phyloP scores from a whole-genome alignment of 1,140 invertebrate species.

The Sipha flava region DNA sequence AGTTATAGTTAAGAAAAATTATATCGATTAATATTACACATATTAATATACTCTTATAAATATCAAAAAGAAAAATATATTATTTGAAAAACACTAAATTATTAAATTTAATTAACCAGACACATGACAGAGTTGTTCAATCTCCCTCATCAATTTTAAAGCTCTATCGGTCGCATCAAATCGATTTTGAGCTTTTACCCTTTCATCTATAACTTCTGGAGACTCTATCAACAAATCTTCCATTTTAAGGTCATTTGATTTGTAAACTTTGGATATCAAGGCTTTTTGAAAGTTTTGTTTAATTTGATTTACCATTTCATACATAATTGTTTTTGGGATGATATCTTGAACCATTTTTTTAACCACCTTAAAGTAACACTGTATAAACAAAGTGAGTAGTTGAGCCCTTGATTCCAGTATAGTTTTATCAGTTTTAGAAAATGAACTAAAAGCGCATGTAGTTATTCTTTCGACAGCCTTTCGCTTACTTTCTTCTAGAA shows the following conservation, averaged over 20 bases:
- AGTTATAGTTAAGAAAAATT: no score
- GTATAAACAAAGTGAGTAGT: slow-evolving; percentile 35
- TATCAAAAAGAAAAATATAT: background rate
- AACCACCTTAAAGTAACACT: slow-evolving; percentile 37
- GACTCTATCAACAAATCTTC: background rate
- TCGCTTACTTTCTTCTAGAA: no score
- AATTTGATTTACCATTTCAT: slow-evolving; percentile 36
- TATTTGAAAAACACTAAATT: background rate
- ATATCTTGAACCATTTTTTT: slow-evolving; percentile 36
- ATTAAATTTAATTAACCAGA: background rate
- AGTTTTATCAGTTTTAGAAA: background rate
- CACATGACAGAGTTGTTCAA: background rate
- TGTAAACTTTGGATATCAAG: slow-evolving; percentile 35
- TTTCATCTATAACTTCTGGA: background rate
- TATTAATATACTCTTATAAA: background rate
- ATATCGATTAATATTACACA: no score
- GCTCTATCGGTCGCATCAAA: background rate
- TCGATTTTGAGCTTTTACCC: background rate
- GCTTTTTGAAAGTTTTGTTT: slow-evolving; percentile 34
- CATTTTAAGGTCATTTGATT: background rate
- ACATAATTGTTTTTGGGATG: slow-evolving; percentile 39
- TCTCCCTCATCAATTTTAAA: background rate
- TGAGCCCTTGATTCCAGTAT: slow-evolving; percentile 21
- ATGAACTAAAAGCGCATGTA: background rate
- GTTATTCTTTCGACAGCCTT: background rate